Conservation (phyloP, 2,113 vertebrate genomes). For the Burhinus oedicnemus region DNA sequence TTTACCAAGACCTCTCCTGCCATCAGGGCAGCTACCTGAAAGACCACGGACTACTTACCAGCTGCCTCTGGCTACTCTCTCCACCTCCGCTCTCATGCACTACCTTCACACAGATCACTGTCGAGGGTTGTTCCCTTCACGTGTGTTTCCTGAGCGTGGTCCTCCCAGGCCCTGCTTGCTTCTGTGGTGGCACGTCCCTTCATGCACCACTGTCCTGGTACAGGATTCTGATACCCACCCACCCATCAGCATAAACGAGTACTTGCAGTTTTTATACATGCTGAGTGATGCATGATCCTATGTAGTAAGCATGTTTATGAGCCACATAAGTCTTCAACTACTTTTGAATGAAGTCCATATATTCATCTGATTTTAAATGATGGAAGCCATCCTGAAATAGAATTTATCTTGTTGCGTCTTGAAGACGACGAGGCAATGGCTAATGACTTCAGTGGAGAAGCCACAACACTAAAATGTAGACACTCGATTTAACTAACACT, state of each 20-base stretch:
- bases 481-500: neutral
- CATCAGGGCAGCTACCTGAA: neutral
- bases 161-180: neutral
- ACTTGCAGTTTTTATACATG: neutral
- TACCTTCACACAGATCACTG: neutral
- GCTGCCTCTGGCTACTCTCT: neutral
- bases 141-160: fast-evolving
- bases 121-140: neutral
- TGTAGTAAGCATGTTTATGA: neutral
- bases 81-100: neutral
- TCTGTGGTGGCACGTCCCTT: neutral
- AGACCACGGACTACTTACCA: neutral
- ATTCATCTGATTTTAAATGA: neutral
- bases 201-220: neutral
- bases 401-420: neutral
- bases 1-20: neutral
- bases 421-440: neutral
- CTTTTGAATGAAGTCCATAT: neutral
- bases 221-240: neutral
- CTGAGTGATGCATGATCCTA: neutral
- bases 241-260: neutral
- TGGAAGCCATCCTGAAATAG: neutral
- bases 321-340: neutral
- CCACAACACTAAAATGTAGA: neutral
- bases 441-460: neutral